Percentiles rank a stretch among this genome's conserved stretches.
These are phyloP conservation scores for Ochotona princeps DNA, from an alignment of 2,113 vertebrate genomes.

Conservation along the genomic window DNA sequence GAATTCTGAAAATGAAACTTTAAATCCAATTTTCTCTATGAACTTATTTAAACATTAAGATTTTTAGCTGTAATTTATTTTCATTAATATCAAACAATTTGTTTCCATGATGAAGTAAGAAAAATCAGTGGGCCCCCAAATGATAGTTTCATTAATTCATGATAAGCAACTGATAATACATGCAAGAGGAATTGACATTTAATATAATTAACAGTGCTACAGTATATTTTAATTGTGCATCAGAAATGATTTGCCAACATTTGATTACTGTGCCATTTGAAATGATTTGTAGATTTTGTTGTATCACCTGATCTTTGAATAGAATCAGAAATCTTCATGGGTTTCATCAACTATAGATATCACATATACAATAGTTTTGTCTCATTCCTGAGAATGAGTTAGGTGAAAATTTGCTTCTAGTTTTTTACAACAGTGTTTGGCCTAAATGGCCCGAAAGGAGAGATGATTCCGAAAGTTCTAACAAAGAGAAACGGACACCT, in stretches of 20 bases:
- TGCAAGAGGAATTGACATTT: conserved; percentile 54
- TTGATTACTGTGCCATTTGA: conserved; percentile 33
- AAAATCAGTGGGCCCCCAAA: conserved; percentile 63
- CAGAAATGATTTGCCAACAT: conserved; percentile 67
- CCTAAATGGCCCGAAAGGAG: not conserved
- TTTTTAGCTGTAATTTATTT: conserved; percentile 43
- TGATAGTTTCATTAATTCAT: conserved; percentile 53
- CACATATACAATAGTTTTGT: conserved; percentile 1
- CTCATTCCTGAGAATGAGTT: conserved; percentile 22
- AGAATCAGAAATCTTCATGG: conserved; percentile 41
- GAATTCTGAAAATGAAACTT: conserved; percentile 61
- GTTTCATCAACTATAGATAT: conserved; percentile 43
- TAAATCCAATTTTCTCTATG: conserved; percentile 56
- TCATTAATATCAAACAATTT: conserved; percentile 63
- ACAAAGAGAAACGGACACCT: not conserved
- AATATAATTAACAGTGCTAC: conserved; percentile 63
- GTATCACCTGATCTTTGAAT: conserved; percentile 60
- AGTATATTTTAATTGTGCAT: conserved; percentile 62
- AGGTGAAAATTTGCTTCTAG: conserved; percentile 27
- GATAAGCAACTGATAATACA: conserved; percentile 46
- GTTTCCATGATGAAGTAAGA: conserved; percentile 59
- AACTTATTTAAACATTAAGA: conserved; percentile 44
- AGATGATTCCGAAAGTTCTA: not conserved
- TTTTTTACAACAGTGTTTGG: not conserved
- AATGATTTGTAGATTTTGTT: conserved; percentile 37